Conservation (phyloP, 2,888 invertebrate genomes). For the Aporophyla lueneburgensis region DNA sequence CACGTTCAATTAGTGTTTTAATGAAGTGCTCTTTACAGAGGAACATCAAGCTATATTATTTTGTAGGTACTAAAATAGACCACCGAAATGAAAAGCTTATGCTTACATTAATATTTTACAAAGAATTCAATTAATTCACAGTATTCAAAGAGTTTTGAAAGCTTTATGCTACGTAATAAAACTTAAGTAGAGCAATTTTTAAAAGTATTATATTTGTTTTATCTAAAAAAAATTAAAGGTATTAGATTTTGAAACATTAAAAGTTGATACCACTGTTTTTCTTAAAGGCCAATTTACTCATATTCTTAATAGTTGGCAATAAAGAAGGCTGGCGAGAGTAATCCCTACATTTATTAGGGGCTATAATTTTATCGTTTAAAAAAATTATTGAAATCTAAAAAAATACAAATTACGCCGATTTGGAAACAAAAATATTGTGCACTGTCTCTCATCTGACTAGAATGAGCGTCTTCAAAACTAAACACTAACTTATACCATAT, state of each 20-base stretch:
- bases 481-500: too few species aligned
- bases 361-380: slow-evolving; percentile 2
- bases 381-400: background rate
- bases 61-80: slow-evolving; percentile 46
- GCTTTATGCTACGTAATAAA: slow-evolving; percentile 52
- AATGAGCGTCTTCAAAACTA: background rate
- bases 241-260: slow-evolving; percentile 20
- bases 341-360: background rate
- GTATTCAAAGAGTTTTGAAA: slow-evolving; percentile 59
- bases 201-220: slow-evolving; percentile 34
- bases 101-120: slow-evolving; percentile 51
- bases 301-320: slow-evolving; percentile 39
- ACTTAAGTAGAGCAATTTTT: slow-evolving; percentile 43
- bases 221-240: slow-evolving; percentile 23
- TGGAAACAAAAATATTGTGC: background rate
- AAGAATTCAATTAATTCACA: slow-evolving; percentile 55
- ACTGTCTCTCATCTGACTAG: background rate
- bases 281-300: slow-evolving; percentile 20
- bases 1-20: slow-evolving; percentile 77
- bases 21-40: slow-evolving; percentile 72
- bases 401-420: background rate
- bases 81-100: slow-evolving; percentile 47
- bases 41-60: slow-evolving; percentile 55
- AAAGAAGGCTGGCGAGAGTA: slow-evolving; percentile 33
- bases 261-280: slow-evolving; percentile 39